Percentiles rank a stretch among this genome's conserved stretches.
phyloP scores from a whole-genome alignment of 1,140 invertebrate species.

The Ooceraea biroi region DNA sequence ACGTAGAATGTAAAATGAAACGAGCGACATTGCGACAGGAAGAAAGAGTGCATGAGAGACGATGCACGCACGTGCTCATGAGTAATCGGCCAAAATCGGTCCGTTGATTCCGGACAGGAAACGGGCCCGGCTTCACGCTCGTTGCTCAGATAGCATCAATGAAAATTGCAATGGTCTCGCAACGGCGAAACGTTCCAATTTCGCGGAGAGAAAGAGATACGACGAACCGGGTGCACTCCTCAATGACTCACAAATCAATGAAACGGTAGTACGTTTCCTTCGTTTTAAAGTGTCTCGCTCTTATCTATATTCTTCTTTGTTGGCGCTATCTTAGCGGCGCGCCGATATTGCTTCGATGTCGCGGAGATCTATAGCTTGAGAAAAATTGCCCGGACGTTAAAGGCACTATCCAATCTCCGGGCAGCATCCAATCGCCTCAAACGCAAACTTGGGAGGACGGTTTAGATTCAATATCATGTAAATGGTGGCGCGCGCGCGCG shows the following conservation, averaged over 20 bases:
- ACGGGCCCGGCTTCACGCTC: constrained; percentile 79
- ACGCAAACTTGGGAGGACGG: constrained; percentile 34
- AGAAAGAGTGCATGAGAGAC: constrained; percentile 4
- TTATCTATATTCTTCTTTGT: constrained; percentile 57
- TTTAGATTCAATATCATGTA: constrained; percentile 67
- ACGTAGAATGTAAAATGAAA: not conserved
- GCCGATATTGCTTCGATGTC: constrained; percentile 52
- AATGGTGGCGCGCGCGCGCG: constrained; percentile 36
- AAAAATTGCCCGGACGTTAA: constrained; percentile 52
- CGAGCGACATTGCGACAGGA: constrained; percentile 7
- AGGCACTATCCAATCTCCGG: constrained; percentile 30
- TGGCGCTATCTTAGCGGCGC: constrained; percentile 3
- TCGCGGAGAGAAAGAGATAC: constrained; percentile 56
- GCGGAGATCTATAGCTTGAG: not conserved
- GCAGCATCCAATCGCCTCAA: not conserved
- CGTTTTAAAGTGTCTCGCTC: constrained; percentile 44
- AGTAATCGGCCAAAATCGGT: constrained; percentile 68
- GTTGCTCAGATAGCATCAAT: constrained; percentile 76
- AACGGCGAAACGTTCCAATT: constrained; percentile 68
- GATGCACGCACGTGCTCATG: constrained; percentile 57
- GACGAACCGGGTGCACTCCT: not conserved
- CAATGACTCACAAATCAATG: constrained; percentile 16
- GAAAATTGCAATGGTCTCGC: constrained; percentile 75
- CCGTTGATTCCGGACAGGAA: constrained; percentile 75
- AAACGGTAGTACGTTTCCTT: not conserved